A percentile compares a stretch with the other conserved stretches of the same genome.
These are phyloP conservation scores for Rousettus leschenaultii DNA, from an alignment of 2,113 vertebrate species.

Conservation along the genomic window DNA sequence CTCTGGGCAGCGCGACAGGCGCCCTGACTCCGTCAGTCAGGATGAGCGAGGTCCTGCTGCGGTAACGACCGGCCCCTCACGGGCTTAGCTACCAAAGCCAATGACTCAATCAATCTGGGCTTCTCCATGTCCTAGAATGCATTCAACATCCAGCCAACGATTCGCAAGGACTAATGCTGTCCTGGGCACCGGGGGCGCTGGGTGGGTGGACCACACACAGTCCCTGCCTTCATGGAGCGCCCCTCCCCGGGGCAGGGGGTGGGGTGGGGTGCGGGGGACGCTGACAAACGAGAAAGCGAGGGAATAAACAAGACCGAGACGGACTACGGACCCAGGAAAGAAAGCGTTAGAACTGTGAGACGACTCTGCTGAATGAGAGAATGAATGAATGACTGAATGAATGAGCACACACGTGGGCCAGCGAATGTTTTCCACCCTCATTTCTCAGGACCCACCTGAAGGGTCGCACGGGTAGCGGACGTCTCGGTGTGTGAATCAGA, in stretches of 20 bases:
- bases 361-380: fast-evolving
- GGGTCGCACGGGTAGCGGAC: background rate
- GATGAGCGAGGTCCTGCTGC: fast-evolving
- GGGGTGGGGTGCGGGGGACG: too few relatives aligned
- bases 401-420: fast-evolving
- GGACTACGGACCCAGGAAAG: background rate
- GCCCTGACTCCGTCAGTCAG: fast-evolving
- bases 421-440: fast-evolving
- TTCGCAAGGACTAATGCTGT: background rate
- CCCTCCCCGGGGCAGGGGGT: background rate
- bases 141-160: background rate
- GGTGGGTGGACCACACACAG: too few relatives aligned
- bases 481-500: background rate
- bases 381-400: background rate
- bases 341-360: background rate
- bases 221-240: background rate
- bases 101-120: background rate
- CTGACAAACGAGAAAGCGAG: background rate
- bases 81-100: background rate
- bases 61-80: background rate
- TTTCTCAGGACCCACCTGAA: background rate
- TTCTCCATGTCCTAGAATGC: background rate
- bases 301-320: background rate
- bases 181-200: background rate
- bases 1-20: fast-evolving